Evolutionary conservation across 2,888 invertebrate species (phyloP).

Genomic region (Actias luna): DNA sequence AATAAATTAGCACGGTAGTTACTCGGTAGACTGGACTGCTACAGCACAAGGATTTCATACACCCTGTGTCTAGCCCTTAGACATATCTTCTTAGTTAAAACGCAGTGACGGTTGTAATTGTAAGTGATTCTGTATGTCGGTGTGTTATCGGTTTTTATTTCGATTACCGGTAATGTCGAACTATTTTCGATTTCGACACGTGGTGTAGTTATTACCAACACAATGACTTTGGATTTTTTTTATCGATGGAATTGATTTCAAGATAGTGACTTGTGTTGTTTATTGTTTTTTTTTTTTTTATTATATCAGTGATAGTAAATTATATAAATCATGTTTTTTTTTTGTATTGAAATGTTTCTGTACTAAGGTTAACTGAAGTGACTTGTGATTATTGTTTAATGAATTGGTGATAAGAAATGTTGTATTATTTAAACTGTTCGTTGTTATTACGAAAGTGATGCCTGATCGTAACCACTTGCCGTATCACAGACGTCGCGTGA

Average conservation of each 20-base stretch:
- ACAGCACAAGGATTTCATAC: background rate
- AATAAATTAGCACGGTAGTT: background rate
- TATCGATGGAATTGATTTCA: background rate
- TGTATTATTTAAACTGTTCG: constrained; percentile 3
- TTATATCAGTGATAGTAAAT: background rate
- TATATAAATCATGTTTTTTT: background rate
- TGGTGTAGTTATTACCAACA: background rate
- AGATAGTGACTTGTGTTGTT: background rate
- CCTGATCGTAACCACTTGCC: constrained; percentile 66
- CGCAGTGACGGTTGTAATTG: background rate
- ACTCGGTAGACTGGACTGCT: constrained; percentile 2
- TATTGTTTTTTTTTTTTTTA: background rate
- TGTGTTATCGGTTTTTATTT: background rate
- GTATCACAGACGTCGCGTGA: constrained; percentile 58
- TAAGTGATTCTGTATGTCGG: background rate
- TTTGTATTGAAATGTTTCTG: background rate
- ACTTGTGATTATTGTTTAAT: background rate
- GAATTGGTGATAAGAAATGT: background rate
- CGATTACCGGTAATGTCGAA: background rate
- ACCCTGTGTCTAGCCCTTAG: background rate
- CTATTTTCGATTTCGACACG: background rate
- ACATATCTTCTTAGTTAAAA: background rate
- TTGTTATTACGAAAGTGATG: constrained; percentile 53
- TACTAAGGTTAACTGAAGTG: background rate
- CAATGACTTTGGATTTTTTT: background rate